Percentiles rank a stretch among this genome's conserved stretches.
phyloP scores from a whole-genome alignment of 2,113 vertebrate genomes.

The Sylvilagus bachmani region DNA sequence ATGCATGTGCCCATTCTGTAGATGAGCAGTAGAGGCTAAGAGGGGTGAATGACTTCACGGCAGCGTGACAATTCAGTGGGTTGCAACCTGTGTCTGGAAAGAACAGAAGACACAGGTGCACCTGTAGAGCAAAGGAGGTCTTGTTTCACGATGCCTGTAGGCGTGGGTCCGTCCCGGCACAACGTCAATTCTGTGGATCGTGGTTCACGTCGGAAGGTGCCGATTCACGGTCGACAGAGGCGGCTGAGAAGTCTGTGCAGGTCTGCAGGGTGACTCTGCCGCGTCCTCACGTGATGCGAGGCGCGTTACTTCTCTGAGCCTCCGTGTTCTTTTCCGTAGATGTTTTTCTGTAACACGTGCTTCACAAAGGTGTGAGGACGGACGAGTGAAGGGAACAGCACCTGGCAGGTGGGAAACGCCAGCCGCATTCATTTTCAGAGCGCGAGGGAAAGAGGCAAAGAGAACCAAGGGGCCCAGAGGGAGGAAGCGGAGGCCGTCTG shows the following conservation, averaged over 20 bases:
- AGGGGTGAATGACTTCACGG: not conserved
- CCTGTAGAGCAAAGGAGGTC: not conserved
- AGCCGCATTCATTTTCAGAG: not conserved
- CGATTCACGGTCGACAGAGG: not conserved
- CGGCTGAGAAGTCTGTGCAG: not conserved
- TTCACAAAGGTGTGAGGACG: not conserved
- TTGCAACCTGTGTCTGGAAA: not conserved
- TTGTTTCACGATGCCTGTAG: not conserved
- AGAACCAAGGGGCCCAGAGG: not conserved
- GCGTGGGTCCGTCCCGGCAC: not conserved
- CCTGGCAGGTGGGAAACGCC: not conserved
- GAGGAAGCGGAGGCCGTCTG: not conserved
- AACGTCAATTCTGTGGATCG: not conserved
- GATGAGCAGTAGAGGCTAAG: not conserved
- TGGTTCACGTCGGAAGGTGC: not conserved
- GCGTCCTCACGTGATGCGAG: not conserved
- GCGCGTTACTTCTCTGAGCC: conserved; percentile 1
- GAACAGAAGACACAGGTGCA: not conserved
- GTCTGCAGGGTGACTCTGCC: not conserved
- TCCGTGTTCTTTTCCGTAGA: not conserved
- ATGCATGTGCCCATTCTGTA: not conserved
- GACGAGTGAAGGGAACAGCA: not conserved
- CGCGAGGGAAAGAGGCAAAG: not conserved
- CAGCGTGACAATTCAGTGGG: not conserved
- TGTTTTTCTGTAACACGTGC: not conserved